These are phyloP conservation scores for Platysteira castanea DNA, from an alignment of 2,113 vertebrate species.

Conservation along the genomic window DNA sequence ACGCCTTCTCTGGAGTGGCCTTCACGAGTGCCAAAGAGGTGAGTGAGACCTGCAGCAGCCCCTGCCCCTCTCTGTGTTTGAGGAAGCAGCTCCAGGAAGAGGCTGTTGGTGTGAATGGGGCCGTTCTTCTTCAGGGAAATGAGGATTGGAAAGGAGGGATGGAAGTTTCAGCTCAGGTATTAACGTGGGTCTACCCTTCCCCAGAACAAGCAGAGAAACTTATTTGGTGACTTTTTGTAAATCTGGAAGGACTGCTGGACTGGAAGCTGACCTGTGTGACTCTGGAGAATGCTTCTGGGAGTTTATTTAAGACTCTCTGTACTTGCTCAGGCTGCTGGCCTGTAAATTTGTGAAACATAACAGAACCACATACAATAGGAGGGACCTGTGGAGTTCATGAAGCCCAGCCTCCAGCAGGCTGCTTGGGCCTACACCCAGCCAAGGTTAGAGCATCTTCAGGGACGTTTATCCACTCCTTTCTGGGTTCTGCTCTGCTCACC, in stretches of 20 bases:
- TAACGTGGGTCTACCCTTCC: not conserved
- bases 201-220: not conserved
- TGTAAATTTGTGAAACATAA: not conserved
- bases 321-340: not conserved
- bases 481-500: not conserved
- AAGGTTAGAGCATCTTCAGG: not conserved
- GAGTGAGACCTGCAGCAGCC: conserved; percentile 33
- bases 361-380: rapidly evolving
- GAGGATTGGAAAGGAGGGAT: not conserved
- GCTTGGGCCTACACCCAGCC: not conserved
- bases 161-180: not conserved
- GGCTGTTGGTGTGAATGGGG: rapidly evolving
- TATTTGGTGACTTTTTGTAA: not conserved
- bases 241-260: not conserved
- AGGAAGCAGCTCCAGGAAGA: not conserved
- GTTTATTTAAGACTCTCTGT: not conserved
- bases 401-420: not conserved
- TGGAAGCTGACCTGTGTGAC: not conserved
- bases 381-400: not conserved
- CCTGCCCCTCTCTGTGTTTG: not conserved
- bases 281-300: not conserved
- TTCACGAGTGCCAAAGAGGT: conserved; percentile 93
- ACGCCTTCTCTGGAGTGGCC: conserved; percentile 94
- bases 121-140: not conserved
- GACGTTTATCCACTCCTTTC: not conserved